These are phyloP conservation scores for Cecidostiba fungosa DNA, from an alignment of 2,888 invertebrate genomes.

Conservation along the genomic window DNA sequence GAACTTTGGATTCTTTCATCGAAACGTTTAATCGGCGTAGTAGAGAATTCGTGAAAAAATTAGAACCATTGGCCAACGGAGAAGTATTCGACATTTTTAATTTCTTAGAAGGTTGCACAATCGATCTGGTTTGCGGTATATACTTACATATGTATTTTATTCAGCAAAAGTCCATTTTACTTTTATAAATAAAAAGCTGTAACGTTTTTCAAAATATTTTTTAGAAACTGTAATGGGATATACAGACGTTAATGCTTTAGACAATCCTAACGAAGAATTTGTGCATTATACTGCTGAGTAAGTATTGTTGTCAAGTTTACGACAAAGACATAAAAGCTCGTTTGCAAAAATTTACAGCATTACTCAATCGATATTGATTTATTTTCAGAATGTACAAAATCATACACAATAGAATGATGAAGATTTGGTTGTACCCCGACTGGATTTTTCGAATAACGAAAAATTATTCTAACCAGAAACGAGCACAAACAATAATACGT, in stretches of 20 bases:
- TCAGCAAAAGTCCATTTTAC: not conserved
- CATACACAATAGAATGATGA: slow-evolving; percentile 66
- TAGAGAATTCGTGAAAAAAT: slow-evolving; percentile 59
- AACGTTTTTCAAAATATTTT: slow-evolving; percentile 6
- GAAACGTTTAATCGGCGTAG: slow-evolving; percentile 62
- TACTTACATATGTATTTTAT: slow-evolving; percentile 17
- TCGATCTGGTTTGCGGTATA: slow-evolving; percentile 65
- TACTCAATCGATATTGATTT: not conserved
- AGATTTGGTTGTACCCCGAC: slow-evolving; percentile 67
- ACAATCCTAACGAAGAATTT: slow-evolving; percentile 60
- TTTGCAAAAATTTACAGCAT: not conserved
- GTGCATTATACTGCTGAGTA: slow-evolving; percentile 61
- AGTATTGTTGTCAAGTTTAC: slow-evolving; percentile 27
- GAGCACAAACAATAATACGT: slow-evolving; percentile 57
- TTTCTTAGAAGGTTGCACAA: slow-evolving; percentile 62
- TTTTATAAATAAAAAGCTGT: not conserved
- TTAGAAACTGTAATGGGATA: slow-evolving; percentile 66
- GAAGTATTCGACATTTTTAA: slow-evolving; percentile 62
- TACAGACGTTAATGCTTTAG: slow-evolving; percentile 54
- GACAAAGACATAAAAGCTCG: not conserved
- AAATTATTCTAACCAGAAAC: slow-evolving; percentile 53
- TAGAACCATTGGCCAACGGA: slow-evolving; percentile 60
- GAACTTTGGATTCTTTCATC: slow-evolving; percentile 59
- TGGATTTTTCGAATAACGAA: slow-evolving; percentile 65
- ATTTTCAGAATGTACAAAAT: slow-evolving; percentile 66